Percentiles rank a stretch among this genome's conserved stretches.
These are phyloP conservation scores for Nothocercus julius DNA, from an alignment of 2,113 vertebrate species.

Conservation along the genomic window DNA sequence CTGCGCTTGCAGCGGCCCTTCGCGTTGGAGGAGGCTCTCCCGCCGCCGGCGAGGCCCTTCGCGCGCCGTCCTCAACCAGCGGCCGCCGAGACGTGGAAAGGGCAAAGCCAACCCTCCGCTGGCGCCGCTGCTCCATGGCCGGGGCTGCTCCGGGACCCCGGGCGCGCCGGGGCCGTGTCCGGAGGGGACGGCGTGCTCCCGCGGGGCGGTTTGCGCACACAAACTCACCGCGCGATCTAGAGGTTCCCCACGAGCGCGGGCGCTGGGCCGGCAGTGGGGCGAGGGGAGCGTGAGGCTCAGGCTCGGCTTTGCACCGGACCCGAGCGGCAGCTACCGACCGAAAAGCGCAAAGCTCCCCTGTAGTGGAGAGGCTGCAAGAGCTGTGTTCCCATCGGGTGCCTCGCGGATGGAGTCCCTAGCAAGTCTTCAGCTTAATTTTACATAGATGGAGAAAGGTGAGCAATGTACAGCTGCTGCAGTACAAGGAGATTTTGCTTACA, in stretches of 20 bases:
- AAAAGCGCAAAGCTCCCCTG: background rate
- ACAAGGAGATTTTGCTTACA: background rate
- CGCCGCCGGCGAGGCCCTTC: background rate
- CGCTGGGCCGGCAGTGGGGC: background rate
- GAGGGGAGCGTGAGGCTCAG: background rate
- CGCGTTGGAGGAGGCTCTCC: too few relatives aligned
- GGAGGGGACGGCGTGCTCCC: too few relatives aligned
- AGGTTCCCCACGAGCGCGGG: too few relatives aligned
- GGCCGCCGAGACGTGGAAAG: too few relatives aligned
- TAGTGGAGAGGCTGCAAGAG: background rate
- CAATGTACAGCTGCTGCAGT: background rate
- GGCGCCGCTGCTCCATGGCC: too few relatives aligned
- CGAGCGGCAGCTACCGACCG: background rate
- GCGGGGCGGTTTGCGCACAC: too few relatives aligned
- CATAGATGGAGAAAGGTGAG: background rate
- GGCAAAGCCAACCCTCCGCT: too few relatives aligned
- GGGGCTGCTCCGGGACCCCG: too few relatives aligned
- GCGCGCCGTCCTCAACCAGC: too few relatives aligned
- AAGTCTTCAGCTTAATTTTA: background rate
- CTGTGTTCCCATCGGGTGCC: accelerated
- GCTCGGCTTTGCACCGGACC: background rate
- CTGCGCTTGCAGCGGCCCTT: background rate
- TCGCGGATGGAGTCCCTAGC: background rate
- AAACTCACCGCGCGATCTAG: too few relatives aligned
- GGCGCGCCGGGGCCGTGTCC: too few relatives aligned